phyloP scores from a whole-genome alignment of 2,888 invertebrate species.

The Morinoia aosen region DNA sequence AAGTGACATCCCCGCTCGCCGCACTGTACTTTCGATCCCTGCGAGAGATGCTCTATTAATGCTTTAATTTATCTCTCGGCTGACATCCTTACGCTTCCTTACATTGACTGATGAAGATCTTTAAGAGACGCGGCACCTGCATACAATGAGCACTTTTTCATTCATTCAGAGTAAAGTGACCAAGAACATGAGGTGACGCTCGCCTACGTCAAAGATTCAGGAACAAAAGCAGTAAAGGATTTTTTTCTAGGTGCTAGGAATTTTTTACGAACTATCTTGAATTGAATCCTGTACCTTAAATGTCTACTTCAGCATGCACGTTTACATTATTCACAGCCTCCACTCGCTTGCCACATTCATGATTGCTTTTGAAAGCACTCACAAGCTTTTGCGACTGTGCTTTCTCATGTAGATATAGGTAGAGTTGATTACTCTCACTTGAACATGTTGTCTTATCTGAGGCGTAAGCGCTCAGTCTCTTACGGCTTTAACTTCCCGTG shows the following conservation, averaged over 20 bases:
- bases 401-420: background rate
- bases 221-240: background rate
- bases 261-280: background rate
- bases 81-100: background rate
- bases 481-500: background rate
- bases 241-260: background rate
- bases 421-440: background rate
- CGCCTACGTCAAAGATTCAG: background rate
- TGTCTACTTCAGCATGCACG: background rate
- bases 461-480: background rate
- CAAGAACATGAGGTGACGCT: background rate
- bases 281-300: background rate
- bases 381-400: background rate
- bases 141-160: background rate
- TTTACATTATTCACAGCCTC: background rate
- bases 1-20: background rate
- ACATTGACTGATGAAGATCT: conserved; percentile 47
- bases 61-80: conserved; percentile 17
- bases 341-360: background rate
- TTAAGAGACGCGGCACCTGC: background rate
- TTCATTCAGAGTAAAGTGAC: background rate
- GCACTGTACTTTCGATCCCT: background rate
- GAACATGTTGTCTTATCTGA: background rate
- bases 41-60: background rate
- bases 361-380: background rate